Conservation (phyloP, 1,140 invertebrate species). For the Cydia amplana region DNA sequence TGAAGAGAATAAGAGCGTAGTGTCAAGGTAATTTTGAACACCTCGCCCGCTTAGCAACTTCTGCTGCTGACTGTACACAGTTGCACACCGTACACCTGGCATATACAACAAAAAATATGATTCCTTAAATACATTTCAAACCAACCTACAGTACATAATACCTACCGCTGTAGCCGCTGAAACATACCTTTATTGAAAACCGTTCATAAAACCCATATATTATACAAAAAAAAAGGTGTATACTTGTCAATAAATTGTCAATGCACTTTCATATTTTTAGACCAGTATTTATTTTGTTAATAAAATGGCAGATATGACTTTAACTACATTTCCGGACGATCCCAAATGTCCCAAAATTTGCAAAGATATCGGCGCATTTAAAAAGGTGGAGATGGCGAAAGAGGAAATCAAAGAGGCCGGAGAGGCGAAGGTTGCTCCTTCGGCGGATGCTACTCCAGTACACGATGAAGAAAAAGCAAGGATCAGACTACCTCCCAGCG, state of each 20-base stretch:
- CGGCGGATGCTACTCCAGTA: neutral
- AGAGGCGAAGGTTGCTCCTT: constrained; percentile 41
- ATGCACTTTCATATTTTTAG: neutral
- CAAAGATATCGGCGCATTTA: constrained; percentile 65
- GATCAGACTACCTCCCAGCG: constrained; percentile 36
- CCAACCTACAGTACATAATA: neutral
- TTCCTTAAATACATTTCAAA: neutral
- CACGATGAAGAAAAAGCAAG: constrained; percentile 37
- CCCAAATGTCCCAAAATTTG: constrained; percentile 66
- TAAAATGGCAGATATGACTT: neutral
- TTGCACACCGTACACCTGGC: no score
- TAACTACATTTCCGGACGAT: constrained; percentile 61
- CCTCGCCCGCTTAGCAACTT: no score
- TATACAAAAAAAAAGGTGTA: no score
- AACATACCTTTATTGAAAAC: neutral
- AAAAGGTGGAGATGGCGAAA: constrained; percentile 53
- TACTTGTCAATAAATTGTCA: constrained; percentile 4
- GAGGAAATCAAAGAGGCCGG: constrained; percentile 54
- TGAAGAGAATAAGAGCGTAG: no score
- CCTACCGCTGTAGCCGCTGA: no score
- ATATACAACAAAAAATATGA: neutral
- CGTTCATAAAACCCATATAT: no score
- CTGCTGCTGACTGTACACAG: no score
- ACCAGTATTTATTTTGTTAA: neutral
- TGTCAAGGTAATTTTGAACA: no score